Evolutionary conservation across 2,888 invertebrate species (phyloP), one percentile per base, ranked within the genome.

Genomic region (Gortyna flavago): DNA sequence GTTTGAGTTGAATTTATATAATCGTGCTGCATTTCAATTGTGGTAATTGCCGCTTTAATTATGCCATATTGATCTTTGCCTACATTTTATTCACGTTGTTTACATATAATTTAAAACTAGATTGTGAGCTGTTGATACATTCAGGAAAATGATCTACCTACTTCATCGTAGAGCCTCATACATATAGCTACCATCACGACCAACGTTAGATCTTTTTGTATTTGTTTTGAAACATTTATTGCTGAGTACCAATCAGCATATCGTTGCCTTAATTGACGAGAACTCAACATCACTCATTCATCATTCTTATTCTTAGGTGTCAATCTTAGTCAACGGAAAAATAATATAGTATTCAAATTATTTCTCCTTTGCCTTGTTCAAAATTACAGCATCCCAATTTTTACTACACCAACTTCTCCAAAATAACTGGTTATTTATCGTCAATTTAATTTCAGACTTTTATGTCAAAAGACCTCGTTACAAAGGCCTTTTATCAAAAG

Each of bases 1-100:
- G 90, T 90, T 91, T 90, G 77, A 64, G 72, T 80, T 77, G 88
- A 85, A 90, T 90, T 87, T 87, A n/a, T n/a, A n/a, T n/a, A 89
- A 87, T 86, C 87, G 83, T 79, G 88, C 77, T 83, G 90, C 90
- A 90, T 92, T 91, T 90, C 90, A 93, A 92, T 93, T 84, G 81
- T 79, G 65, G 65, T 80, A 88, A 86, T 86, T 81, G 68, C 69
- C 71, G 77, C 84, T 80, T 85, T 83, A 85, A 85, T 84, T 84
- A 80, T 77, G 54, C 77, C 70, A 78, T 85, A 84, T 85, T 88
- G 85, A 86, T 85, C 77, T 82, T 80, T 83, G 80, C 54, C 78
- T 84, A 69, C 61, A 74, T 77, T 73, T 67, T 86, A 77, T 77
- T 71, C 67, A 65, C 16, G n/a, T 73, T 57, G 38, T n/a, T 71